phyloP scores from a whole-genome alignment of 2,113 vertebrate species.

The Callorhinus ursinus region DNA sequence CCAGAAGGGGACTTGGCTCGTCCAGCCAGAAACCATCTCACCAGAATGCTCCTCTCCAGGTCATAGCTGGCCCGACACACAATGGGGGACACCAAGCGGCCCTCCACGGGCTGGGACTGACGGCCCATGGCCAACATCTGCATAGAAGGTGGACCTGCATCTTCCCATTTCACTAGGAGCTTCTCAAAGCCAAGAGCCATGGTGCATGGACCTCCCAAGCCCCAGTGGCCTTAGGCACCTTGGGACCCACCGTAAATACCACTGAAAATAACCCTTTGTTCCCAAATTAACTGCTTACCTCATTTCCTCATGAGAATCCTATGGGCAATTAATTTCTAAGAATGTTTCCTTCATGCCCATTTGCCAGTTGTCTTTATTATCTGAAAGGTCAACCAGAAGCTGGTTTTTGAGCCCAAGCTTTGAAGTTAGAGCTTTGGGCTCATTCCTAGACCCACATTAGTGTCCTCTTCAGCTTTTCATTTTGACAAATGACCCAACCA shows the following conservation, averaged over 20 bases:
- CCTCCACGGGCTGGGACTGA: not conserved
- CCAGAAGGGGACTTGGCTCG: not conserved
- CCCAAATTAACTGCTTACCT: not conserved
- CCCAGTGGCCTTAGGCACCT: not conserved
- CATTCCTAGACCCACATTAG: not conserved
- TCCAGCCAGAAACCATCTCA: not conserved
- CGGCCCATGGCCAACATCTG: not conserved
- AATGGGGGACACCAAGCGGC: not conserved
- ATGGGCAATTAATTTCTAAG: not conserved
- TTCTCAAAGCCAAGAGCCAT: not conserved
- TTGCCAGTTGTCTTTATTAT: not conserved
- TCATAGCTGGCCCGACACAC: not conserved
- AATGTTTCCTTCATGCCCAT: not conserved
- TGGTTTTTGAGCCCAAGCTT: not conserved
- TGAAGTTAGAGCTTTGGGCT: not conserved
- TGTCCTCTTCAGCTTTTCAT: not conserved
- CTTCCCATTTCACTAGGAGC: not conserved
- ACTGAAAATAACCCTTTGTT: not conserved
- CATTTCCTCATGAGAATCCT: not conserved
- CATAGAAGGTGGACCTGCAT: not conserved
- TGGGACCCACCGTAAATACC: not conserved
- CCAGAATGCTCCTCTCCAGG: too few species aligned
- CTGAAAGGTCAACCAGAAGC: not conserved
- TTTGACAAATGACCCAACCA: not conserved
- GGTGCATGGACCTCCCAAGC: too few species aligned